Evolutionary conservation across 2,113 vertebrate species (phyloP), one percentile per base, ranked within the genome.

Genomic region (Oryzias melastigma): DNA sequence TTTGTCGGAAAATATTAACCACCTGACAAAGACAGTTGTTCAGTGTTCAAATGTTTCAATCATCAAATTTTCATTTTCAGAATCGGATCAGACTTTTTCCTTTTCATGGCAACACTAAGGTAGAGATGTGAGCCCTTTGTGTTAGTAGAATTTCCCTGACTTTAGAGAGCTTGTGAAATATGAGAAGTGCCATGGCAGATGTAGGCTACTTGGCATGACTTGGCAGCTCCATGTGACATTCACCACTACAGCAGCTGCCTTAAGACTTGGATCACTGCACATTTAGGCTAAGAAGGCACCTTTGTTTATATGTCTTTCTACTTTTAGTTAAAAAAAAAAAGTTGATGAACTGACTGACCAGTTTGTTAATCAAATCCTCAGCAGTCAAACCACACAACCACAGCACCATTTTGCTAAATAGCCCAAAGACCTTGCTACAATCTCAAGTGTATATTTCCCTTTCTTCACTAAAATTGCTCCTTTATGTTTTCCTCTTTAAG

Each of bases 371-470:
- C 60, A 60, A 47, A 44, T 78, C 84, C 89, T 85, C 80, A 81
- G 69, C 65, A 54, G 59, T 40, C 71, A 69, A 81, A 57, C 68
- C 71, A 52, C 54, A 56, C 61, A 81, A 55, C 68, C 71, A 55
- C 52, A 58, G 58, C 52, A 3, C 55, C 60, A 43, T 57, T 80
- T 75, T 65, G 61, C 17, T 52, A 49, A 68, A 73, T 68, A 44
- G 65, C 77, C 78, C 68, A 65, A 80, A 87, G 90, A 91, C 90
- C 89, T 86, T 84, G 79, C 64, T 83, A 74, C 78, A 82, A 68
- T 85, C 84, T 87, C 66, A 87, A 91, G 91, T 83, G 82, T 75
- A 83, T 61, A 47, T 82, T 93, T 93, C 87, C 88, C 85, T 71
- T 64, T 67, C 76, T 80, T 56, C 29, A 60, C 73, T 64, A 57